phyloP scores from a whole-genome alignment of 2,888 invertebrate species.

The Diaphora mendica region DNA sequence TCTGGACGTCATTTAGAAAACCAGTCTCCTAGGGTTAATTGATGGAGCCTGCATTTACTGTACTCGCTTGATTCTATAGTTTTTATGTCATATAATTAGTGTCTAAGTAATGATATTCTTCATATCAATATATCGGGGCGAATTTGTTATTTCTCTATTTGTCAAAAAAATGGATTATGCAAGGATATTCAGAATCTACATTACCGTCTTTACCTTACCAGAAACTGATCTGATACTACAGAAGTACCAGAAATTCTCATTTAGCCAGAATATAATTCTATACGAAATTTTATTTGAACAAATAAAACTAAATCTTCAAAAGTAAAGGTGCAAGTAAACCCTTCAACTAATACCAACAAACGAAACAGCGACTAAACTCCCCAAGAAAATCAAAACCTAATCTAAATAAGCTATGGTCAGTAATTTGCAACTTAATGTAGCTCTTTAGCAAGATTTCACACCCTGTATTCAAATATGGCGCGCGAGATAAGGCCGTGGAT shows the following conservation, averaged over 20 bases:
- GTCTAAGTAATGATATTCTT: not conserved
- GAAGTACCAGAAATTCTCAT: too few species aligned
- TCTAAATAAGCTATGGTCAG: slow-evolving; percentile 45
- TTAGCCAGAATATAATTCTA: not conserved
- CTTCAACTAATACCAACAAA: not conserved
- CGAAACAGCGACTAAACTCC: slow-evolving; percentile 1
- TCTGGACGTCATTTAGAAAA: slow-evolving; percentile 16
- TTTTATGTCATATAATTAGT: not conserved
- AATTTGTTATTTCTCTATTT: too few species aligned
- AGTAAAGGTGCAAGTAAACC: not conserved
- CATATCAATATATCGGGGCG: not conserved
- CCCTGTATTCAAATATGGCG: slow-evolving; percentile 55
- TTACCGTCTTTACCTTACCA: not conserved
- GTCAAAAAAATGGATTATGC: not conserved
- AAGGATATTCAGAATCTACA: not conserved
- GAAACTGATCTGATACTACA: not conserved
- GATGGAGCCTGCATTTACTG: not conserved
- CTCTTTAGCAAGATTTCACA: slow-evolving; percentile 52
- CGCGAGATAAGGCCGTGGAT: slow-evolving; percentile 55
- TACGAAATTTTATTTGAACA: not conserved
- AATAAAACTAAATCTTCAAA: not conserved
- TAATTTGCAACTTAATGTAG: slow-evolving; percentile 54
- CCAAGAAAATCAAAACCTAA: slow-evolving; percentile 39
- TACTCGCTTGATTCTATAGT: slow-evolving; percentile 3
- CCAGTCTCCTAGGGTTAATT: slow-evolving; percentile 1